Evolutionary conservation across 2,888 invertebrate genomes (phyloP).

Genomic region (Ophioninae sp.): DNA sequence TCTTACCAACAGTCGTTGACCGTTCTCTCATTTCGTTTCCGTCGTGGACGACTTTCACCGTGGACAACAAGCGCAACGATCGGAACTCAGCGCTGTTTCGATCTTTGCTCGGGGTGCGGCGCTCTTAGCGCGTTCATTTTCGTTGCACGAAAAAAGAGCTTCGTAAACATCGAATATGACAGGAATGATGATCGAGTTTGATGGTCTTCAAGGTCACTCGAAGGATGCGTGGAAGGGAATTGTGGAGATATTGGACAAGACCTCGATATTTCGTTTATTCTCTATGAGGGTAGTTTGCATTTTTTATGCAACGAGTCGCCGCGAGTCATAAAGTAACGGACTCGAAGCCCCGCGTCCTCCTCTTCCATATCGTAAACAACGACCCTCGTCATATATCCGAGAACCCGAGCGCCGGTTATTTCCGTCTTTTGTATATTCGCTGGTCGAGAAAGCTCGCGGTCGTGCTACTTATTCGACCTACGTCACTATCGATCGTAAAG

Average conservation of each 20-base stretch:
- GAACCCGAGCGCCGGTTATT: background rate
- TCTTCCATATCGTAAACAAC: background rate
- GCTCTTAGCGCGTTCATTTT: background rate
- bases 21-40: background rate
- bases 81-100: background rate
- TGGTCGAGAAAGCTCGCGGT: slow-evolving; percentile 12
- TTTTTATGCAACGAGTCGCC: slow-evolving; percentile 46
- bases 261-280: slow-evolving; percentile 54
- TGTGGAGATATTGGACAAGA: slow-evolving; percentile 8
- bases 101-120: background rate
- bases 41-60: background rate
- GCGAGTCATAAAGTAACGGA: slow-evolving; percentile 12
- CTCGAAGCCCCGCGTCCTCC: background rate
- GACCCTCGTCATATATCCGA: background rate
- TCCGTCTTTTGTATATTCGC: background rate
- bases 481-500: slow-evolving; percentile 53
- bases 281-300: slow-evolving; percentile 49
- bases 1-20: background rate
- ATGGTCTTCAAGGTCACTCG: background rate
- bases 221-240: background rate
- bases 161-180: background rate
- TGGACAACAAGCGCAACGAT: background rate
- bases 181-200: background rate
- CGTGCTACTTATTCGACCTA: slow-evolving; percentile 48
- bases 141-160: background rate